Evolutionary conservation across 2,888 invertebrate species (phyloP).

Genomic region (Amphiduros pacificus): DNA sequence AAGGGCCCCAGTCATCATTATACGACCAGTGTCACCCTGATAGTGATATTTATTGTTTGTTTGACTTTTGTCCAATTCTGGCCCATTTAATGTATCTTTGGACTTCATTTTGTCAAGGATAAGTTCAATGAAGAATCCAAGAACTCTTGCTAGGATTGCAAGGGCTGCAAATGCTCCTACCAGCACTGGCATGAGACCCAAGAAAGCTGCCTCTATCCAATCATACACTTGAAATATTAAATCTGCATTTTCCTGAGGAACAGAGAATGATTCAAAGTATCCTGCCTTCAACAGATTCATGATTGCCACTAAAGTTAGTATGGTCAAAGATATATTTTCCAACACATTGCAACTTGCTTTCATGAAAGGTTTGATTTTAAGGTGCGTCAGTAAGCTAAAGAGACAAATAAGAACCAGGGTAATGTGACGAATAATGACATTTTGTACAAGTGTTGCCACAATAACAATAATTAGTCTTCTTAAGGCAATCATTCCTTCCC

Average conservation of each 20-base stretch:
- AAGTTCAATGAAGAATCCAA: not conserved
- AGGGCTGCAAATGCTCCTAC: constrained; percentile 1
- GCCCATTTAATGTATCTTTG: too few species aligned
- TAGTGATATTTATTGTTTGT: too few species aligned
- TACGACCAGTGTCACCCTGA: too few species aligned
- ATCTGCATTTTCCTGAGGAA: constrained; percentile 12
- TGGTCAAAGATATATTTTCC: not conserved
- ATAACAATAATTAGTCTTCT: constrained; percentile 16
- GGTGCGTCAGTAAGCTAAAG: constrained; percentile 9
- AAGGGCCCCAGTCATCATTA: too few species aligned
- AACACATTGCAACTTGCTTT: constrained; percentile 14
- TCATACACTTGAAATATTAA: constrained; percentile 17
- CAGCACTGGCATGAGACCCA: constrained; percentile 16
- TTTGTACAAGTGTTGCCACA: constrained; percentile 2
- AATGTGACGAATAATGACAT: constrained; percentile 1
- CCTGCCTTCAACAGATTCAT: constrained; percentile 12
- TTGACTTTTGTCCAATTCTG: too few species aligned
- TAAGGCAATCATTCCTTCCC: constrained; percentile 26
- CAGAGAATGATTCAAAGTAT: constrained; percentile 7
- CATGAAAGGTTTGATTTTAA: constrained; percentile 18
- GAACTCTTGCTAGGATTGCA: not conserved
- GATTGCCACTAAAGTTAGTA: not conserved
- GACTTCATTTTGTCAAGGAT: not conserved
- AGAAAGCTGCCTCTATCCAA: constrained; percentile 21
- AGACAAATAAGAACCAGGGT: constrained; percentile 5